Percentiles rank a stretch among this genome's conserved stretches.
These are phyloP conservation scores for Eucera pruinosa DNA, from an alignment of 2,888 invertebrate genomes.

Conservation along the genomic window DNA sequence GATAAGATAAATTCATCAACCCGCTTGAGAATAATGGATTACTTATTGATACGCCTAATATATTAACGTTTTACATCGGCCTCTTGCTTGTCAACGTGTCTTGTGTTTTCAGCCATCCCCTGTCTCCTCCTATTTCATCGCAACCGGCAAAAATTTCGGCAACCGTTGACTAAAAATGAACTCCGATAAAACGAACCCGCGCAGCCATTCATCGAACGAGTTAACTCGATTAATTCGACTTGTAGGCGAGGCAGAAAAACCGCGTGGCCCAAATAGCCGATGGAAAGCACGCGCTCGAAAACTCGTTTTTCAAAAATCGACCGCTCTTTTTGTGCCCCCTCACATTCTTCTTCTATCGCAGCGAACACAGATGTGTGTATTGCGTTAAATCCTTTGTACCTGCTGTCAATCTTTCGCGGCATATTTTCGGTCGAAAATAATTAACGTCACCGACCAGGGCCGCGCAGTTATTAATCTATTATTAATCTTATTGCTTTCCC, in stretches of 20 bases:
- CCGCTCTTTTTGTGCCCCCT: conserved; percentile 20
- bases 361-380: neutral
- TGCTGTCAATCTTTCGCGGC: conserved; percentile 44
- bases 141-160: neutral
- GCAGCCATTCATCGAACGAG: neutral
- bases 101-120: too few relatives aligned
- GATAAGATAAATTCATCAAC: too few relatives aligned
- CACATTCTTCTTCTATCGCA: neutral
- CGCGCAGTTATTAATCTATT: conserved; percentile 63
- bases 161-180: neutral
- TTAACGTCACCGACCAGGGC: conserved; percentile 50
- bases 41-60: too few relatives aligned
- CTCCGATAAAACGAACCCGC: neutral
- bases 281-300: conserved; percentile 17
- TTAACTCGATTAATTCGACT: conserved; percentile 23
- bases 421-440: conserved; percentile 54
- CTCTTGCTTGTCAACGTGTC: too few relatives aligned
- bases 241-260: conserved; percentile 2
- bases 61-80: too few relatives aligned
- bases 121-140: neutral
- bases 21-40: too few relatives aligned
- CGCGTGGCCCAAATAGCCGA: neutral
- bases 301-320: conserved; percentile 59
- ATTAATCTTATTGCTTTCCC: conserved; percentile 41
- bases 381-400: too few relatives aligned